Base-by-base conservation (phyloP, 2,113 vertebrate species). In the Arizona elegans region DNA sequence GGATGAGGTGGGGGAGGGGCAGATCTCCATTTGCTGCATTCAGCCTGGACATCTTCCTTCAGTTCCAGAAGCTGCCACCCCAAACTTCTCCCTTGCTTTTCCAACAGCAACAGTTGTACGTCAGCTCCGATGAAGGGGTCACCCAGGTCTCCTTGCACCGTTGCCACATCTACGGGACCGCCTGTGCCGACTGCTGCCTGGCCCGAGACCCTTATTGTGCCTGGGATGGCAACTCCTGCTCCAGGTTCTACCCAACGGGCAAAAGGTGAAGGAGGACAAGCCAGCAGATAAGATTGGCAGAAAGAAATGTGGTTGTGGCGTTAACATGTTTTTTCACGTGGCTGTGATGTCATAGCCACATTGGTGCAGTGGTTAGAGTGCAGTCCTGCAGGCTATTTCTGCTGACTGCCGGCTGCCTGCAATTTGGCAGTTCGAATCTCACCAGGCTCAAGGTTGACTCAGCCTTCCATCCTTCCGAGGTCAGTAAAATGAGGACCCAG, bases 181-280 rank as follows among this genome's bases (percentile, higher is more conserved):
- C 99, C 47, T 99, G 99, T 0, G 99, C 99, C 0, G 99, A 99
- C 97, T 99, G 99, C 97, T 99, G 99, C 97, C 98, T 99, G 0
- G 99, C 99, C 38, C 97, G 99, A 53, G 99, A 99, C 90, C 99
- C 99, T 0, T 99, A 99, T 97, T 99, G 99, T 0, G 99, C 99
- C 93, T 99, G 99, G 99, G 99, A 99, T 3, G 99, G 99, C n/a
- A 98, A 96, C 92, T 98, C 98, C 95, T 99, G 99, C 97, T 99
- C 99, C 11, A 98, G 98, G 92, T 99, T 99, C 96, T 99, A 99
- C 89, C 99, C 98, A 70, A 99, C 98, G 1, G 98, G 99, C 10
- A 99, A 99, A 96, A 98, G 99, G 99, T 99, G 92, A 96, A 96
- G 94, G 81, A 88, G 21, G 1, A 0, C 5, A 3, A 65, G 26